Percentiles rank a stretch among this genome's conserved stretches.
These are phyloP conservation scores for Medauroidea extradentata DNA, from an alignment of 1,140 invertebrate genomes.

Conservation along the genomic window DNA sequence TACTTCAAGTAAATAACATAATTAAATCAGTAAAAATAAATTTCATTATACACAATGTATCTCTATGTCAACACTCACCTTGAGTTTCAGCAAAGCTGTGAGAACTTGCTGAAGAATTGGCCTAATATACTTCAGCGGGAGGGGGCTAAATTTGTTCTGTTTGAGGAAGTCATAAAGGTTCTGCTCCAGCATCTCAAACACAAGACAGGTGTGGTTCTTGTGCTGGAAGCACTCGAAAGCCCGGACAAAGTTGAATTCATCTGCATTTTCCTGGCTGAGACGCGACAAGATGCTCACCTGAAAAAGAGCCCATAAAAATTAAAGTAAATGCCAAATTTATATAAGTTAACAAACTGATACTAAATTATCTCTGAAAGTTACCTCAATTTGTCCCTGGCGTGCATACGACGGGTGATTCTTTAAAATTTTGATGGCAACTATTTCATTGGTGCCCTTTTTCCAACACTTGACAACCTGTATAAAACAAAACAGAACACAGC, in stretches of 20 bases:
- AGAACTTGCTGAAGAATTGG: constrained; percentile 98
- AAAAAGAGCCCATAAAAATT: no score
- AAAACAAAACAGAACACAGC: constrained; percentile 16
- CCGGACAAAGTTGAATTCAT: constrained; percentile 99
- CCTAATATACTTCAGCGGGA: constrained; percentile 96
- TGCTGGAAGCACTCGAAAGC: constrained; percentile 99
- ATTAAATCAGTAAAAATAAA: not conserved
- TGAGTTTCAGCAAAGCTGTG: constrained; percentile 95
- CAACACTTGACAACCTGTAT: constrained; percentile 95
- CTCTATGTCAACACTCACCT: constrained; percentile 58
- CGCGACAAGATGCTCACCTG: constrained; percentile 93
- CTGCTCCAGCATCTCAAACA: constrained; percentile 99
- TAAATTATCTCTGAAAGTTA: constrained; percentile 42
- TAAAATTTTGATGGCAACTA: constrained; percentile 99
- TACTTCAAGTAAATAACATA: no score
- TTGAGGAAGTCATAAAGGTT: constrained; percentile 99
- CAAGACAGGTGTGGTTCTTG: constrained; percentile 98
- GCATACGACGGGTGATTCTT: constrained; percentile 99
- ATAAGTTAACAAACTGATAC: no score
- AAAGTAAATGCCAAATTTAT: no score
- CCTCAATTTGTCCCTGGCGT: constrained; percentile 99
- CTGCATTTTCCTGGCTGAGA: constrained; percentile 98
- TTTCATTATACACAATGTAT: no score
- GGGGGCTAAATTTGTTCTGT: constrained; percentile 98
- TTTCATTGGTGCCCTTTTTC: constrained; percentile 99